Percentiles rank a stretch among this genome's conserved stretches.
Evolutionary conservation across 2,113 vertebrate species (phyloP).

Genomic region (Alligator sinensis): DNA sequence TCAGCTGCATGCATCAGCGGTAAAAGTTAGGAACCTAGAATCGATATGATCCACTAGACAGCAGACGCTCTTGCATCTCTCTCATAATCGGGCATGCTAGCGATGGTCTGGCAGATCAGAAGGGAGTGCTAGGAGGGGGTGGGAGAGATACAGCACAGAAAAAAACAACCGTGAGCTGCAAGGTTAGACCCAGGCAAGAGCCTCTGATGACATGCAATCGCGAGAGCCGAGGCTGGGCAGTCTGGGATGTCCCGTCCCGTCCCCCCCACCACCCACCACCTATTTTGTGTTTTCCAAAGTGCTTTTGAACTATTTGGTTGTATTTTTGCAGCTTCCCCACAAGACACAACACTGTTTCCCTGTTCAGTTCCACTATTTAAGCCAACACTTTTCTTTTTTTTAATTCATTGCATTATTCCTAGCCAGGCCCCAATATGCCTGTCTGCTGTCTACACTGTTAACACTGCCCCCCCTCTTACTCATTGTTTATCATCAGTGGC

Average conservation of each 20-base stretch:
- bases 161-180: background rate
- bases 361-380: rapidly evolving
- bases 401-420: background rate
- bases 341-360: background rate
- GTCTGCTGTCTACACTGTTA: no score
- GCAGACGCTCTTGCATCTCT: background rate
- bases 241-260: background rate
- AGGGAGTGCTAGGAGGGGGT: background rate
- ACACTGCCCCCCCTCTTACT: no score
- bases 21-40: background rate
- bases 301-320: no score
- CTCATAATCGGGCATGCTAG: background rate
- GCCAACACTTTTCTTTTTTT: background rate
- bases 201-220: background rate
- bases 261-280: no score
- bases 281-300: no score
- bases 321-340: no score
- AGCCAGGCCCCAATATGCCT: no score
- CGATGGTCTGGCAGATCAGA: background rate
- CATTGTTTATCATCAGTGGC: background rate
- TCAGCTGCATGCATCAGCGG: rapidly evolving
- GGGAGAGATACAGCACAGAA: background rate
- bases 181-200: background rate
- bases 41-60: rapidly evolving
- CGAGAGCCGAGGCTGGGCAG: background rate